Conservation (phyloP, 2,113 vertebrate genomes). For the Chionomys nivalis region DNA sequence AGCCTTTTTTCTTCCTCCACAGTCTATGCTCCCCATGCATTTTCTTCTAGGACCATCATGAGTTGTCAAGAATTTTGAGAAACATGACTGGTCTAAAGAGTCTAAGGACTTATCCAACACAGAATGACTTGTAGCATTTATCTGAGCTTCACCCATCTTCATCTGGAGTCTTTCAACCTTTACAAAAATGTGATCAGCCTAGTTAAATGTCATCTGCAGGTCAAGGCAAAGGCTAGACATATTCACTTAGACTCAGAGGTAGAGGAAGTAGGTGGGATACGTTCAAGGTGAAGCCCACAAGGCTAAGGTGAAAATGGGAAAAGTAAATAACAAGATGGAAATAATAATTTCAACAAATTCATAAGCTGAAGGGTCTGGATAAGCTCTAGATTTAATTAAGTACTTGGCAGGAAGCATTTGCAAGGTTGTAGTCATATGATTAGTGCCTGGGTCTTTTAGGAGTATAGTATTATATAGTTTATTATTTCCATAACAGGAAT, state of each 20-base stretch:
- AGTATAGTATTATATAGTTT: neutral
- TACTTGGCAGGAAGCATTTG: neutral
- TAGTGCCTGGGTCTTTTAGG: neutral
- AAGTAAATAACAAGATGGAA: neutral
- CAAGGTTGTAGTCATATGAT: neutral
- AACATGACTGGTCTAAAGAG: neutral
- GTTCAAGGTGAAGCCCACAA: neutral
- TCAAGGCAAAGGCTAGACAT: neutral
- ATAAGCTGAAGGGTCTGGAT: neutral
- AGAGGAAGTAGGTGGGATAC: neutral
- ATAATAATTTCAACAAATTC: constrained; percentile 22
- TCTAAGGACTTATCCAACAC: neutral
- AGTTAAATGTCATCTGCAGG: neutral
- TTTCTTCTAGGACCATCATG: neutral
- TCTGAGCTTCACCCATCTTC: neutral
- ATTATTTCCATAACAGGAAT: neutral
- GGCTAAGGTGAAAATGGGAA: neutral
- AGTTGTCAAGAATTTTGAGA: constrained; percentile 31
- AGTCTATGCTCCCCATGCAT: neutral
- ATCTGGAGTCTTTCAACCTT: neutral
- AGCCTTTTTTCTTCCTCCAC: neutral
- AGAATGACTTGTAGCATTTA: neutral
- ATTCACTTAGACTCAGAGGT: neutral
- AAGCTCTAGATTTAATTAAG: neutral
- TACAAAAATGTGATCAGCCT: neutral